Evolutionary conservation across 2,797 vertebrate species (phyloP).

Genomic region (Chelmon rostratus): DNA sequence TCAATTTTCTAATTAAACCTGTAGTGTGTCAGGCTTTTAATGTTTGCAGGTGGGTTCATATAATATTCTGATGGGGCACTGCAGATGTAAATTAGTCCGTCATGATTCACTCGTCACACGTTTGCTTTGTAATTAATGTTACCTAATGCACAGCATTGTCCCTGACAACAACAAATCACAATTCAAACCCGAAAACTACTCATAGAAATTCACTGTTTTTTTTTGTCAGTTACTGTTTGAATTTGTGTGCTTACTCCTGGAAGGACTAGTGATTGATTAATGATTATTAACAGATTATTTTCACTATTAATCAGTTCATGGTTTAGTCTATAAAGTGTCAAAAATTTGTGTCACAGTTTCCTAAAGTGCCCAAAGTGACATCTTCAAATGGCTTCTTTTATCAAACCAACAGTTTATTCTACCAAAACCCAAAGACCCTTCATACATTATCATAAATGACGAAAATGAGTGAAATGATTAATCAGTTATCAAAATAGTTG

Average conservation of each 20-base stretch:
- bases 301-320: too few species aligned
- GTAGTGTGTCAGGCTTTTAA: not conserved
- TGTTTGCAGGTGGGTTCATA: fast-evolving
- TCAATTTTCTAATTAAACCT: too few species aligned
- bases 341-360: too few species aligned
- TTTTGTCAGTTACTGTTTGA: not conserved
- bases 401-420: too few species aligned
- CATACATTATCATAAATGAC: too few species aligned
- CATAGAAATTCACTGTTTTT: not conserved
- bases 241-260: not conserved
- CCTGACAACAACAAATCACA: not conserved
- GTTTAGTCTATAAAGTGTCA: too few species aligned
- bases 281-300: too few species aligned
- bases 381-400: too few species aligned
- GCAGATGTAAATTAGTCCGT: slow-evolving; percentile 5
- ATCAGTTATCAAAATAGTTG: too few species aligned
- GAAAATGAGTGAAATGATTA: too few species aligned
- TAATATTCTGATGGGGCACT: not conserved
- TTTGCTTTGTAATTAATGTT: not conserved
- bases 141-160: not conserved
- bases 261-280: not conserved
- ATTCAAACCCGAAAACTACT: not conserved
- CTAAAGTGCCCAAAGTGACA: too few species aligned
- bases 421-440: too few species aligned
- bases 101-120: not conserved